Evolutionary conservation across 2,888 invertebrate genomes (phyloP), one percentile per base, ranked within the genome.

Genomic region (Prostheceraeus crozeri): DNA sequence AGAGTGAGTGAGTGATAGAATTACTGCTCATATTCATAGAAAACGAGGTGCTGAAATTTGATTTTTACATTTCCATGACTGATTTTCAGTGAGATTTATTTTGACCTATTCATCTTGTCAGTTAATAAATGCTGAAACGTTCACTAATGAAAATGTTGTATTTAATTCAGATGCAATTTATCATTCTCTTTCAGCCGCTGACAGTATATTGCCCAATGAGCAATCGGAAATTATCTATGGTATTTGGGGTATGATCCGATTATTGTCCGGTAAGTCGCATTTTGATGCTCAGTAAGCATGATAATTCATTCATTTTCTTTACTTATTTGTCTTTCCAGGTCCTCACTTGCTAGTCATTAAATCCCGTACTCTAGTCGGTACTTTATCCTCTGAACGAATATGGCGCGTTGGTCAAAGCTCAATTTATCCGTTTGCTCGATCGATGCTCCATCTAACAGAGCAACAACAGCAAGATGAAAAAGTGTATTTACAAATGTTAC

Each of bases 261-360:
- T 93, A 0, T 78, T 91, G 62, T 85, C 87, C 57, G 77, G 77
- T 76, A 65, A 64, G 61, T 52, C 30, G 8, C 11, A 3, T 46
- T 10, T 28, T 28, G 11, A 54, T 59, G 4, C 4, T 60, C 11
- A 4, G 16, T 27, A 51, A 14, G 10, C 33, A 48, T 23, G 6
- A 11, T 59, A 8, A 16, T 16, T 35, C n/a, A 21, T 27, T 11
- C 19, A 25, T 19, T 36, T 1, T 35, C 8, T 28, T 48, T 10
- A 19, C 8, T 16, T 14, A n/a, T 16, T 60, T 35, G 25, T 54
- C 16, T 16, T 57, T 31, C 11, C 33, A 74, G 90, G 91, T 53
- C 82, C 85, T 54, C 90, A 93, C 74, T 79, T 94, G 61, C 81
- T 94, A 62, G 84, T 93, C 10, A 87, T 89, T 65, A 90, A 90